Evolutionary conservation across 2,797 vertebrate species (phyloP).

Genomic region (Potorous gilbertii): DNA sequence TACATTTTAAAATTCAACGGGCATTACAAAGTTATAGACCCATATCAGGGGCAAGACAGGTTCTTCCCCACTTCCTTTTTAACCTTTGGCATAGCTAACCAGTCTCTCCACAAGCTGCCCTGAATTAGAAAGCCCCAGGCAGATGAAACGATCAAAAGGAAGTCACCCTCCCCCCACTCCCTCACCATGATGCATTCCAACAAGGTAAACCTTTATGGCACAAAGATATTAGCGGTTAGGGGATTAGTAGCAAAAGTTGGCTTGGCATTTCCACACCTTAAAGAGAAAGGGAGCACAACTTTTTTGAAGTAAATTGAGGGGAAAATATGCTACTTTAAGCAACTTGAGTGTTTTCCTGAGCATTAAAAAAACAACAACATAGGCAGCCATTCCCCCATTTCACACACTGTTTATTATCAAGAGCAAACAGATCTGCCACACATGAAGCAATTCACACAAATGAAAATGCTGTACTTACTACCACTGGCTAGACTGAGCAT

Average conservation of each 20-base stretch:
- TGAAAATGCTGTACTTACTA: constrained; percentile 89
- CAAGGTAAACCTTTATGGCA: neutral
- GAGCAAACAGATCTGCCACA: constrained; percentile 75
- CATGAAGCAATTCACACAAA: constrained; percentile 76
- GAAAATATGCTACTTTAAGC: neutral
- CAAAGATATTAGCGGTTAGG: constrained; percentile 71
- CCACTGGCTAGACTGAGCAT: constrained; percentile 85
- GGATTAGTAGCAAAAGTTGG: neutral
- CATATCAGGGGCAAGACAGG: neutral
- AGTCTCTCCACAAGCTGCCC: neutral
- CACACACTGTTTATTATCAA: constrained; percentile 52
- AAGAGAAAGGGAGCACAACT: constrained; percentile 45
- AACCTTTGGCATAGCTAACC: constrained; percentile 7
- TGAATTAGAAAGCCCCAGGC: constrained; percentile 7
- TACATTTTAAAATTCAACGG: neutral
- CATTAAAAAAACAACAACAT: constrained; percentile 54
- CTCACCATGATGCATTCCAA: constrained; percentile 30
- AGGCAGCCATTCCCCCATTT: constrained; percentile 52
- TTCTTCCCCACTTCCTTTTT: neutral
- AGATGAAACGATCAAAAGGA: neutral
- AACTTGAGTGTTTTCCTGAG: constrained; percentile 62
- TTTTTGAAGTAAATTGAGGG: constrained; percentile 16
- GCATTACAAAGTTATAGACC: neutral
- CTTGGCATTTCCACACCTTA: constrained; percentile 47
- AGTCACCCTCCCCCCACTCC: neutral